Evolutionary conservation across 2,797 vertebrate species (phyloP).

Genomic region (Sebastes umbrosus): DNA sequence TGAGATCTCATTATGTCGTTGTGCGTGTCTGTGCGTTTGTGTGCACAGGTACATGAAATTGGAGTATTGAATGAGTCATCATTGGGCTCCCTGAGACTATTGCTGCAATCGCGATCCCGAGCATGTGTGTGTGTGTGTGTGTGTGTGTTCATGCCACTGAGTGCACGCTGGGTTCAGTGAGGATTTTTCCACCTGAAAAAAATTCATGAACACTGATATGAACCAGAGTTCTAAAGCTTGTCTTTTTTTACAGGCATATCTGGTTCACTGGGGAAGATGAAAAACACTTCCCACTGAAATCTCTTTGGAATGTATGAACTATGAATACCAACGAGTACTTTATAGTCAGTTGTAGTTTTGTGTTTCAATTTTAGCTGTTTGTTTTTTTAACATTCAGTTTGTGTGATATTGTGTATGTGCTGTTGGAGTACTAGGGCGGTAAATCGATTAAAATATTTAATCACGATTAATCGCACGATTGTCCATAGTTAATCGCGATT

Average conservation of each 20-base stretch:
- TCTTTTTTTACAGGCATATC: not conserved
- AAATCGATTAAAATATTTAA: too few species aligned
- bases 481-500: too few species aligned
- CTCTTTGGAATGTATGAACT: not conserved
- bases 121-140: not conserved
- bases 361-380: not conserved
- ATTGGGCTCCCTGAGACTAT: conserved; percentile 1
- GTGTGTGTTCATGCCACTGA: not conserved
- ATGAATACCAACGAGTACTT: not conserved
- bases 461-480: too few species aligned
- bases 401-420: not conserved
- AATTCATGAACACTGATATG: too few species aligned
- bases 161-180: conserved; percentile 1
- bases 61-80: conserved; percentile 43
- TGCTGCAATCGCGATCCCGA: not conserved
- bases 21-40: not conserved
- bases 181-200: not conserved
- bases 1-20: conserved; percentile 9
- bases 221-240: too few species aligned
- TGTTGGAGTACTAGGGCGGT: too few species aligned
- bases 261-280: not conserved
- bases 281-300: not conserved
- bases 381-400: not conserved
- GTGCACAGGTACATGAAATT: conserved; percentile 25
- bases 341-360: not conserved